A percentile compares a stretch with the other conserved stretches of the same genome.
These are phyloP conservation scores for Cheilinus undulatus DNA, from an alignment of 2,113 vertebrate species.

Conservation along the genomic window DNA sequence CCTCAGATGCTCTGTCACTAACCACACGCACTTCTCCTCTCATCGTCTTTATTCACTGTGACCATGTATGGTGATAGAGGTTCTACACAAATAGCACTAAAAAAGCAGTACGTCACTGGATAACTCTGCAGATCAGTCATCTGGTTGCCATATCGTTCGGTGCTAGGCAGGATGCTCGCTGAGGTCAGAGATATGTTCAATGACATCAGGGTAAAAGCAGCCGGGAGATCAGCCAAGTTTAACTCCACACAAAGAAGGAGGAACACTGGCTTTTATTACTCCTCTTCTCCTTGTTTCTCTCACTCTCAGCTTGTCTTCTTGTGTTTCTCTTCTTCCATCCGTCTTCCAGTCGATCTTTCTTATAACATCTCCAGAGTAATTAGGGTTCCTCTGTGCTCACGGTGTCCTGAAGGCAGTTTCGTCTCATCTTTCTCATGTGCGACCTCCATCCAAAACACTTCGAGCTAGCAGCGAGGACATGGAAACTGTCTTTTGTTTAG, in stretches of 20 bases:
- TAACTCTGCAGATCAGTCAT: constrained; percentile 67
- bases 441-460: constrained; percentile 42
- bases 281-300: constrained; percentile 3
- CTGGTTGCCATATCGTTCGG: constrained; percentile 61
- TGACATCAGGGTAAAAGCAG: constrained; percentile 72
- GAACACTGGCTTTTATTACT: constrained; percentile 16
- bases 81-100: constrained; percentile 11
- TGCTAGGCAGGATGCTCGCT: constrained; percentile 40
- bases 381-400: neutral
- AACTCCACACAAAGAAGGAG: constrained; percentile 36
- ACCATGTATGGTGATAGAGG: constrained; percentile 72
- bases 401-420: constrained; percentile 47
- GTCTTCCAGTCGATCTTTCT: constrained; percentile 24
- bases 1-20: constrained; percentile 2
- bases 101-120: constrained; percentile 63
- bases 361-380: constrained; percentile 15
- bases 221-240: constrained; percentile 52
- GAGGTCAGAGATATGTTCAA: constrained; percentile 67
- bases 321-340: constrained; percentile 28
- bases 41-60: constrained; percentile 46
- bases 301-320: constrained; percentile 6
- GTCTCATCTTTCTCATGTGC: constrained; percentile 58
- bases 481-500: constrained; percentile 60
- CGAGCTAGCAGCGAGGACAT: constrained; percentile 48
- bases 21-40: constrained; percentile 4